Evolutionary conservation across 2,797 vertebrate genomes (phyloP).

Genomic region (Paramormyrops hopkinsi): DNA sequence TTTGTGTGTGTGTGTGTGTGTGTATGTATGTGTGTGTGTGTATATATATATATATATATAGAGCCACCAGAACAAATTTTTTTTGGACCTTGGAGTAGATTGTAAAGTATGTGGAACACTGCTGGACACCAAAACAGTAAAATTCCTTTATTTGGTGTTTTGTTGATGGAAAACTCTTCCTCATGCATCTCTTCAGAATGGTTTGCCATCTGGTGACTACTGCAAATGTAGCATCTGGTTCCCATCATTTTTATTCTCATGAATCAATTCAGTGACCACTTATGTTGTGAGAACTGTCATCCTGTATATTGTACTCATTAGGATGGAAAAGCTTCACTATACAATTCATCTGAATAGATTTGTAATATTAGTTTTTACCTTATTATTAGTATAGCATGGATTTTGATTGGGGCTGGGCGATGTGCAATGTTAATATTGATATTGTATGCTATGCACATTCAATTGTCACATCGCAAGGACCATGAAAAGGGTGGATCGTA

Average conservation of each 20-base stretch:
- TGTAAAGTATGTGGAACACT: neutral
- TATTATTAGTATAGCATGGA: neutral
- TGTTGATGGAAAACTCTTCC: neutral
- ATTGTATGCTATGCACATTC: neutral
- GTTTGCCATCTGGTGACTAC: neutral
- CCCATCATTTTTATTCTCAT: neutral
- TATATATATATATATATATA: neutral
- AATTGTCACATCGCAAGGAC: neutral
- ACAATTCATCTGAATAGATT: neutral
- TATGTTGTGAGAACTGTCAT: neutral
- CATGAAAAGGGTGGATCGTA: neutral
- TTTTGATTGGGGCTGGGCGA: neutral
- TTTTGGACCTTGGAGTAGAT: neutral
- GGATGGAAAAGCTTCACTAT: neutral
- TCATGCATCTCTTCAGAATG: neutral
- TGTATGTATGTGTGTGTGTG: no score
- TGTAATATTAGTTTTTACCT: neutral
- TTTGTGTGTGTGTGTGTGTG: neutral
- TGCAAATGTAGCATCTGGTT: neutral
- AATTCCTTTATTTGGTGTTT: neutral
- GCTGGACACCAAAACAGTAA: neutral
- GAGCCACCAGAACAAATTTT: neutral
- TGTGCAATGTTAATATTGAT: neutral
- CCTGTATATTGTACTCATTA: neutral
- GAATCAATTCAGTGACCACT: neutral